A percentile compares a stretch with the other conserved stretches of the same genome.
phyloP scores from a whole-genome alignment of 2,888 invertebrate genomes.

The Sarcophaga carnaria region DNA sequence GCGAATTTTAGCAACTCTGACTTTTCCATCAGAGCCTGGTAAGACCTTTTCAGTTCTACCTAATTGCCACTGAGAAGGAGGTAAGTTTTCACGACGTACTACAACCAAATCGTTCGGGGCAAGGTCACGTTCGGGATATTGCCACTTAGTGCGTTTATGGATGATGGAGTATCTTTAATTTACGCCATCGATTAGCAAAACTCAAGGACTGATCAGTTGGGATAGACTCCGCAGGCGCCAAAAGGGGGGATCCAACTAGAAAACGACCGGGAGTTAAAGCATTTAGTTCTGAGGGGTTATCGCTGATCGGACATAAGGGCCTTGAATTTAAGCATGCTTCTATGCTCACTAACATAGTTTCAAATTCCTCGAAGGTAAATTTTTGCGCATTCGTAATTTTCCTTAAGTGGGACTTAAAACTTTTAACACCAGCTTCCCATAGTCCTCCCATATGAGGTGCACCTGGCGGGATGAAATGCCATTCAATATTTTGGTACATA shows the following conservation, averaged over 20 bases:
- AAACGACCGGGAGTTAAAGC: conserved; percentile 33
- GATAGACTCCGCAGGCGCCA: conserved; percentile 14
- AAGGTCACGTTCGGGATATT: too few species aligned
- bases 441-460: too few species aligned
- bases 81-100: too few species aligned
- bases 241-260: conserved; percentile 1
- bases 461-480: too few species aligned
- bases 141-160: background rate
- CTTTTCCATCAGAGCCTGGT: background rate
- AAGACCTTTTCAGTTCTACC: background rate
- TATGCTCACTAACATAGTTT: conserved; percentile 10
- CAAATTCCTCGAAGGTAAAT: conserved; percentile 27
- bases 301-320: conserved; percentile 10
- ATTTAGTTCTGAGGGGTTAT: background rate
- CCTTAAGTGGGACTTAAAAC: too few species aligned
- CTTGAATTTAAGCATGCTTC: too few species aligned
- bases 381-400: background rate
- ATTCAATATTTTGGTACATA: background rate
- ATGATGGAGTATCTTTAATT: background rate
- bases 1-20: background rate
- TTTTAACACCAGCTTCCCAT: too few species aligned
- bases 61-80: too few species aligned
- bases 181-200: conserved; percentile 14
- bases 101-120: too few species aligned
- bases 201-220: background rate